Evolutionary conservation across 2,113 vertebrate genomes (phyloP).

Genomic region (Tylochromis polylepis): DNA sequence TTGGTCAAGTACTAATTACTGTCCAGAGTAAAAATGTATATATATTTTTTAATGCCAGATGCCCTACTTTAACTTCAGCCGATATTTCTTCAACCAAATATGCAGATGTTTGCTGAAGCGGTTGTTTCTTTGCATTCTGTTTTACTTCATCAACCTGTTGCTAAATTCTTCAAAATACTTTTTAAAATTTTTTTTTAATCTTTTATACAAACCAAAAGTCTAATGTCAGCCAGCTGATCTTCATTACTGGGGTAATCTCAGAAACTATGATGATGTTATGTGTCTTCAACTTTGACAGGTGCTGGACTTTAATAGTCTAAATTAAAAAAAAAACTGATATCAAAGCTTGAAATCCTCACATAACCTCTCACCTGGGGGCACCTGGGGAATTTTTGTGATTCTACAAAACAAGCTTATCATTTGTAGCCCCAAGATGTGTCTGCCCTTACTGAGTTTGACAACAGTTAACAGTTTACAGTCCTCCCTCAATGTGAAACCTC

Average conservation of each 20-base stretch:
- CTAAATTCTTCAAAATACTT: not conserved
- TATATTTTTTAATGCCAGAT: not conserved
- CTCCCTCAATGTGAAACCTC: conserved; percentile 12
- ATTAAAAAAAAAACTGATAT: not conserved
- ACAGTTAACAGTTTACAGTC: conserved; percentile 32
- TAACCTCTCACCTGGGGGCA: conserved; percentile 10
- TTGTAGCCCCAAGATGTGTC: conserved; percentile 39
- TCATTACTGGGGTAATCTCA: not conserved
- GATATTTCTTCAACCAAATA: not conserved
- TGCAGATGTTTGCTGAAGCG: not conserved
- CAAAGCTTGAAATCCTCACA: conserved; percentile 13
- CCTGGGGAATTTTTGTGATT: not conserved
- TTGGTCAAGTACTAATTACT: not conserved
- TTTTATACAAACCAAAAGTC: not conserved
- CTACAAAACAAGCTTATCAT: conserved; percentile 19
- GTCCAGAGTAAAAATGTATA: not conserved
- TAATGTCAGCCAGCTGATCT: not conserved
- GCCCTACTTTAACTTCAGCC: not conserved
- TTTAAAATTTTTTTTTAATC: too few relatives aligned
- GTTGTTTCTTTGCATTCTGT: not conserved
- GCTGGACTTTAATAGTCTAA: not conserved
- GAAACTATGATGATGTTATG: not conserved
- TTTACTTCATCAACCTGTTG: not conserved
- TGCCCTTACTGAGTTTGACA: conserved; percentile 45
- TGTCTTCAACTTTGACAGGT: not conserved